Evolutionary conservation across 2,797 vertebrate species (phyloP), one percentile per base, ranked within the genome.

Genomic region (Echiichthys vipera): DNA sequence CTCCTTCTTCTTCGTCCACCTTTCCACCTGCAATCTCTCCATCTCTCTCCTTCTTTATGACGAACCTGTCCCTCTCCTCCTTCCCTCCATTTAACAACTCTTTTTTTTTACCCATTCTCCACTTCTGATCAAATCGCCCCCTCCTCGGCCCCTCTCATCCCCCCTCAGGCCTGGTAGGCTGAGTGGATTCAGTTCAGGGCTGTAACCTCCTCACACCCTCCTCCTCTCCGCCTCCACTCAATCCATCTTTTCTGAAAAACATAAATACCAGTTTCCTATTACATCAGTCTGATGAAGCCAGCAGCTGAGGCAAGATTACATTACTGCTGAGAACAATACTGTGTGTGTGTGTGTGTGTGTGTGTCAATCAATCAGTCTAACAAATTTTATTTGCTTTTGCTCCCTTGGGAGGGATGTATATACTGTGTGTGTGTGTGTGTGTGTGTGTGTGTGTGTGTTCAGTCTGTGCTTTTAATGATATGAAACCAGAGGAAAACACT

Each of bases 241-340:
- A 86, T 84, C 81, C 75, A 85, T 89, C 78, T 81, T 68, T 77
- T 78, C 71, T 69, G 55, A 80, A 91, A 91, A 89, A 90, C 88
- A 93, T 91, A 93, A 93, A 92, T 87, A 87, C 63, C 58, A 78
- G 83, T 87, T 92, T 93, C 90, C 86, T 86, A 84, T 92, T 89
- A 90, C 88, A 93, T 92, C 91, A 90, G 85, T 74, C 74, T 85
- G 90, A 93, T 90, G 87, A 92, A 90, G 85, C 73, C 84, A 89
- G 84, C 85, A 89, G 89, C 88, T 84, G 77, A 89, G 84, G 80
- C 82, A 66, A 84, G 76, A 93, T 91, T 89, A 87, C 77, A 93
- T 93, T 91, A 90, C 87, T 84, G 79, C 85, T 65, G 78, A 87
- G 84, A 84, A 83, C 81, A 87, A 88, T 77, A 80, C 53, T 69